Conservation (phyloP, 2,888 invertebrate genomes). For the Cremastinae sp. region DNA sequence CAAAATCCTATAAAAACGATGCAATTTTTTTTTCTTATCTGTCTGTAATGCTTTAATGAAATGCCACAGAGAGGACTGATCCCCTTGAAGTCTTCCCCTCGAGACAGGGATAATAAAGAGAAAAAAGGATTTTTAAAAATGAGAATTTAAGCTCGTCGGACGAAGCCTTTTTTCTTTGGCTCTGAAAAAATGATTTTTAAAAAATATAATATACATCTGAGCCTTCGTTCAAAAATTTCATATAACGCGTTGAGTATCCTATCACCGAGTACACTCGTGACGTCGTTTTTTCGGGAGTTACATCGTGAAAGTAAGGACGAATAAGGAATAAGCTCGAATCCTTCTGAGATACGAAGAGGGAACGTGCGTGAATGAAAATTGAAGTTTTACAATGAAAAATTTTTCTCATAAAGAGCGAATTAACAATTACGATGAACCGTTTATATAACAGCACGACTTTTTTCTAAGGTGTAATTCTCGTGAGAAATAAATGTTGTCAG, state of each 20-base stretch:
- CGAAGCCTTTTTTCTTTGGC: too few species aligned
- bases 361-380: constrained; percentile 51
- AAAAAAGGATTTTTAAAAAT: too few species aligned
- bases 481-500: too few species aligned
- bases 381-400: constrained; percentile 39
- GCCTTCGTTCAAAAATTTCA: constrained; percentile 45
- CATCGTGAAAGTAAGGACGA: neutral
- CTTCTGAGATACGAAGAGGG: constrained; percentile 26
- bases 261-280: constrained; percentile 18
- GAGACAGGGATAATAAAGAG: constrained; percentile 8
- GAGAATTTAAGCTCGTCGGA: constrained; percentile 32
- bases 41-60: constrained; percentile 47
- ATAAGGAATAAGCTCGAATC: neutral
- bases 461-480: too few species aligned
- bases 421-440: constrained; percentile 52
- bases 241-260: constrained; percentile 48
- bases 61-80: constrained; percentile 44
- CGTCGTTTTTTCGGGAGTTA: constrained; percentile 16
- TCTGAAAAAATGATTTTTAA: constrained; percentile 24
- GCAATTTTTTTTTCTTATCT: neutral
- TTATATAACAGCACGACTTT: too few species aligned
- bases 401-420: constrained; percentile 37
- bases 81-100: constrained; percentile 52
- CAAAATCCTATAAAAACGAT: constrained; percentile 18
- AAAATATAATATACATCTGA: constrained; percentile 50